These are phyloP conservation scores for Microctonus brassicae DNA, from an alignment of 2,888 invertebrate species.

Conservation along the genomic window DNA sequence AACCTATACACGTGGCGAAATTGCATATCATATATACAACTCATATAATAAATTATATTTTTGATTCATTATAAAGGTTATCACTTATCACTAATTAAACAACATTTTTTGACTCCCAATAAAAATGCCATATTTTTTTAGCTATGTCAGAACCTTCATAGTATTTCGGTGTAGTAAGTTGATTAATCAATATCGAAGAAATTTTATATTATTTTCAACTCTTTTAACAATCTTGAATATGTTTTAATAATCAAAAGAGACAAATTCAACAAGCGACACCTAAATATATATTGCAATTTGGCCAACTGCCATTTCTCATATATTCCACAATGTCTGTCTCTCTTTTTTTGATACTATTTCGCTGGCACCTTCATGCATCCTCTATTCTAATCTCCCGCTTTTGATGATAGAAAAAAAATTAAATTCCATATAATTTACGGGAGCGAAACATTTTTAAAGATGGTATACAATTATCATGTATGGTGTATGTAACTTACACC, in stretches of 20 bases:
- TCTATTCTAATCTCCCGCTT: constrained; percentile 35
- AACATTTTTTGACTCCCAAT: not conserved
- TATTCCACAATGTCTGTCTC: not conserved
- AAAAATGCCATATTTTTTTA: not conserved
- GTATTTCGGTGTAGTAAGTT: not conserved
- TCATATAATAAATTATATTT: not conserved
- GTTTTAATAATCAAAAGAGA: constrained; percentile 26
- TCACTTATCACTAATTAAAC: not conserved
- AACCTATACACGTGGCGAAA: too few species aligned
- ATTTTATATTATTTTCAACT: not conserved
- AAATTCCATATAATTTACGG: not conserved
- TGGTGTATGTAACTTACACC: not conserved
- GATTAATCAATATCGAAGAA: not conserved
- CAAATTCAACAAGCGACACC: constrained; percentile 39
- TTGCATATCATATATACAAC: too few species aligned
- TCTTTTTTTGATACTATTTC: constrained; percentile 19
- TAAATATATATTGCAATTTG: constrained; percentile 51
- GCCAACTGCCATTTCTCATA: constrained; percentile 31
- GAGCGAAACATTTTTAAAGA: not conserved
- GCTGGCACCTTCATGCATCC: constrained; percentile 34
- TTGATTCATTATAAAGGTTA: not conserved
- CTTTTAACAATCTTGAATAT: not conserved
- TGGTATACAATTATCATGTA: constrained; percentile 9
- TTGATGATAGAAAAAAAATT: constrained; percentile 6
- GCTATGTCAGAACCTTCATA: not conserved